Evolutionary conservation across 2,113 vertebrate genomes (phyloP), one percentile per base, ranked within the genome.

Genomic region (Siniperca chuatsi): DNA sequence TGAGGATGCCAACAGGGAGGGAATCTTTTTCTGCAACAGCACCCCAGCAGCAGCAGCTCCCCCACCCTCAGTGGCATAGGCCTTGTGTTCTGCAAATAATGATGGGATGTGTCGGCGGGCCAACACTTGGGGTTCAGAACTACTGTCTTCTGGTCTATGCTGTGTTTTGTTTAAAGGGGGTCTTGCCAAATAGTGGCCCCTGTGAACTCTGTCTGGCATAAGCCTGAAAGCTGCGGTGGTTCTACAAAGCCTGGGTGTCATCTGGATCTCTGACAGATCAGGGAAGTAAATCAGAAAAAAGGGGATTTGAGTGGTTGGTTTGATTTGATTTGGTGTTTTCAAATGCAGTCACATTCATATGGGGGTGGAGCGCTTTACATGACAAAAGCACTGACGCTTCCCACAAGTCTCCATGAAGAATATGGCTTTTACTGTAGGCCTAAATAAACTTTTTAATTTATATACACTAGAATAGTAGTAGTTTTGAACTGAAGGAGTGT

Each of bases 1-100:
- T 75, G 84, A 93, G 37, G 84, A 85, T 73, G 87, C 89, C 91
- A 90, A 85, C 68, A 75, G 86, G 82, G 93, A 88, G 74, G 82
- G 78, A 86, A 79, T 82, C 55, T 84, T 87, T 84, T 81, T 71
- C 66, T 85, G 83, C 82, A 81, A 85, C 66, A 79, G 74, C 81
- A 52, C 87, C 89, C 88, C 78, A 29, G 29, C 71, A 29, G 76
- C 77, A 75, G 80, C 54, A 58, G 46, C 73, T 55, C 66, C n/a
- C 54, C 81, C 69, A 25, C 61, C 75, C 81, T 70, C 67, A 55
- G 37, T 57, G 68, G 71, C 77, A 75, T 70, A 60, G 58, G 37
- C 79, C 70, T 67, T 42, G 50, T 83, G 85, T 79, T 86, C 83
- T 48, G 76, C 84, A 87, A 72, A 82, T 87, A 87, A 88, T 86